phyloP scores from a whole-genome alignment of 2,797 vertebrate genomes.

The Orestias chungarensis region DNA sequence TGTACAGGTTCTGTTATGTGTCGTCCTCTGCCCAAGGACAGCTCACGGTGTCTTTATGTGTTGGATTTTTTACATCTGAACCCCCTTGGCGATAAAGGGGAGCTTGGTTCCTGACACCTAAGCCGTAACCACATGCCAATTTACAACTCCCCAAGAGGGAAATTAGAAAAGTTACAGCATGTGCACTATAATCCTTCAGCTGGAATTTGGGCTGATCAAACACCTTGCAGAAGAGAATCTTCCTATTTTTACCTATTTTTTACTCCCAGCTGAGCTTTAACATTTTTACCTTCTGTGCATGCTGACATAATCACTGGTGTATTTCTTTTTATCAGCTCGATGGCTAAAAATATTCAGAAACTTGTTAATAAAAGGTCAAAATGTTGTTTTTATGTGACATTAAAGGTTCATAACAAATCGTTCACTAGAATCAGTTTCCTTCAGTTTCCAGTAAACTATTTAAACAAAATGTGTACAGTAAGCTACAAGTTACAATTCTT shows the following conservation, averaged over 20 bases:
- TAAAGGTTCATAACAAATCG: neutral
- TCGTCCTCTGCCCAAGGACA: conserved; percentile 55
- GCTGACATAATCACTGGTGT: conserved; percentile 1
- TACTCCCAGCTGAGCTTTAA: neutral
- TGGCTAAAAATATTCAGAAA: neutral
- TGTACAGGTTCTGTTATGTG: conserved; percentile 34
- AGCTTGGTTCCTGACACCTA: conserved; percentile 37
- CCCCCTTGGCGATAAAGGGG: conserved; percentile 36
- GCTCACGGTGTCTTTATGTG: conserved; percentile 45
- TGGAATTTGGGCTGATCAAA: neutral
- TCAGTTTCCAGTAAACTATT: neutral
- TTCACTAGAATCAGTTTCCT: neutral
- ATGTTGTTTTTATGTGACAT: neutral
- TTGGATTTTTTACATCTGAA: conserved; percentile 38
- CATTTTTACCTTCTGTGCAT: neutral
- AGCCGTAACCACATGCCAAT: conserved; percentile 52
- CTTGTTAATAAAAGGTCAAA: neutral
- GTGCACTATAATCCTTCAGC: conserved; percentile 21
- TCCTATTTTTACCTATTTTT: neutral
- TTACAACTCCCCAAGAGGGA: conserved; percentile 49
- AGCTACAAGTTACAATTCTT: no score
- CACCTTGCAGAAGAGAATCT: neutral
- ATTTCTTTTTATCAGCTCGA: neutral
- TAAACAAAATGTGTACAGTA: neutral
- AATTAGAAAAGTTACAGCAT: conserved; percentile 47